phyloP scores from a whole-genome alignment of 2,113 vertebrate genomes.

The Anhinga anhinga region DNA sequence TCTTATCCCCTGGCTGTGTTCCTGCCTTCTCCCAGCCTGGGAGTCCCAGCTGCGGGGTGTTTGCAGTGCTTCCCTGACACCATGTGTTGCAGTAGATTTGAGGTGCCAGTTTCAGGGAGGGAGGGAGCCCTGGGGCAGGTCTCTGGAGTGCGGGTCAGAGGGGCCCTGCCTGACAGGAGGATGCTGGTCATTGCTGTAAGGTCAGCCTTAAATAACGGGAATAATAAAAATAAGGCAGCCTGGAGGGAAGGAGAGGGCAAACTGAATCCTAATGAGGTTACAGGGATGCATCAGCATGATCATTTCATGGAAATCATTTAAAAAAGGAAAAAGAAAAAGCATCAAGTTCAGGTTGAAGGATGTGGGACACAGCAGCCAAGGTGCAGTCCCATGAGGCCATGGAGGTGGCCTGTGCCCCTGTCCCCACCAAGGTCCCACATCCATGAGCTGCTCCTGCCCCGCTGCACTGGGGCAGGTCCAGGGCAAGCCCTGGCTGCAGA shows the following conservation, averaged over 20 bases:
- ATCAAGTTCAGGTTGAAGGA: background rate
- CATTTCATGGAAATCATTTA: background rate
- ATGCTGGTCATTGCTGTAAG: background rate
- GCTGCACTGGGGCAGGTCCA: background rate
- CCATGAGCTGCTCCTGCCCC: background rate
- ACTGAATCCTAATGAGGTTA: background rate
- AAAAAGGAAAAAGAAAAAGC: fast-evolving
- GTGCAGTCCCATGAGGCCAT: fast-evolving
- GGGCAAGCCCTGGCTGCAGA: background rate
- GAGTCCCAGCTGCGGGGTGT: fast-evolving
- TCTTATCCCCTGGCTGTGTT: background rate
- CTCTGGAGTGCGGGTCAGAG: background rate
- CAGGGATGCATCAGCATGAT: background rate
- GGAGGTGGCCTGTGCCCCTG: background rate
- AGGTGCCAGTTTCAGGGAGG: background rate
- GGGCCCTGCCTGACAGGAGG: background rate
- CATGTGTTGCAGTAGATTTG: fast-evolving
- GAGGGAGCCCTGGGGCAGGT: background rate
- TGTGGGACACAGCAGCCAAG: background rate
- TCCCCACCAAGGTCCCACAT: background rate
- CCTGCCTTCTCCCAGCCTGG: background rate
- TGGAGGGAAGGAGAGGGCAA: background rate
- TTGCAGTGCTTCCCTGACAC: background rate
- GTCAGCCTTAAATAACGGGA: background rate
- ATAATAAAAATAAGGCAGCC: background rate